Base-by-base conservation (phyloP, 2,113 vertebrate genomes). In the Polypterus senegalus region DNA sequence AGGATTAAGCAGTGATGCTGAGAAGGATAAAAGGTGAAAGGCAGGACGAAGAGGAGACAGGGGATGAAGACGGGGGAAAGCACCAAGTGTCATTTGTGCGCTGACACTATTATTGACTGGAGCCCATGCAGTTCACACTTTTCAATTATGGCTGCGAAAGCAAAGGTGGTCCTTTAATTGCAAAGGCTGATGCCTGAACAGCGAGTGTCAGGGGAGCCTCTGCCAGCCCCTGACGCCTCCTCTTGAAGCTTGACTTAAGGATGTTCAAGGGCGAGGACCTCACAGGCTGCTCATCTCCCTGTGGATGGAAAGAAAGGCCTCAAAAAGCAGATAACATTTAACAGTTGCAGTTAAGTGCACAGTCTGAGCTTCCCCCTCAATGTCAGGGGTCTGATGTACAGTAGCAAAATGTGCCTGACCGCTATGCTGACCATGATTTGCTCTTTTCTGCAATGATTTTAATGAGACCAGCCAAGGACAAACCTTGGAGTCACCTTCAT, bases 191-290 rank as follows among this genome's bases (percentile, higher is more conserved):
- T 73, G 81, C 76, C 65, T 68, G 77, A 78, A 81, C 81, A 70
- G 73, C 75, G 69, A 75, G 83, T 77, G 84, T 86, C 86, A 74
- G 75, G 87, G 88, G 88, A 88, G 66, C 74, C 77, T 77, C 77
- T 74, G 48, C 75, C 73, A 63, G 73, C 77, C 79, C 75, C 70
- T 73, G 66, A 74, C 77, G 78, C 77, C 83, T 81, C 74, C 83
- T 77, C 80, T 74, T 82, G 81, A 87, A 75, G 78, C 78, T 73
- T 79, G 71, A 80, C 79, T 85, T 85, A 70, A 69, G 74, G 70
- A 80, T 86, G 86, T 87, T 91, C 89, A 92, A 92, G 92, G 90
- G 83, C 85, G 83, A 80, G 80, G 72, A 80, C 76, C 62, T 71
- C 73, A 69, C 77, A 70, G 75, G 67, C 76, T 64, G 60, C 59